Evolutionary conservation across 2,797 vertebrate species (phyloP).

Genomic region (Siniperca undulata): DNA sequence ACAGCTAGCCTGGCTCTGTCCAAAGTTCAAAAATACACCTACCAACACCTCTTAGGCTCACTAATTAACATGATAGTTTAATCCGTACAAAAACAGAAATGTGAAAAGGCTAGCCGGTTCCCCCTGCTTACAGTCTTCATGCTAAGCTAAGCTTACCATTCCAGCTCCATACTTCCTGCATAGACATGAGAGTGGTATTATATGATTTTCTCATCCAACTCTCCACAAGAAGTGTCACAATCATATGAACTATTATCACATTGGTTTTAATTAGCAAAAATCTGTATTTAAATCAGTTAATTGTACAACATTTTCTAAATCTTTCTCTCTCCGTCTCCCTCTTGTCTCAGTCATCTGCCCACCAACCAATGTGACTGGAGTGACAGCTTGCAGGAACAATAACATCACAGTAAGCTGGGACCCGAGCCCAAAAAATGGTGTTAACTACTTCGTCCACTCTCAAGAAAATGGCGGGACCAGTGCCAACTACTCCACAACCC

Average conservation of each 20-base stretch:
- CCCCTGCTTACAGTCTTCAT: too few species aligned
- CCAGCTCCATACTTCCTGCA: too few species aligned
- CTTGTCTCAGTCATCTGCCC: conserved; percentile 82
- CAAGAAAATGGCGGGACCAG: conserved; percentile 32
- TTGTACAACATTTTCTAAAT: not conserved
- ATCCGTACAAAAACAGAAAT: too few species aligned
- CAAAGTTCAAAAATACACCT: too few species aligned
- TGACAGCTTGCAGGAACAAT: conserved; percentile 73
- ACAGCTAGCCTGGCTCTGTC: not conserved
- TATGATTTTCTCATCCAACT: too few species aligned
- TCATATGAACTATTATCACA: not conserved
- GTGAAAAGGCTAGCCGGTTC: too few species aligned
- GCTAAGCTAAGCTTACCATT: too few species aligned
- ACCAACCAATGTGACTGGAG: conserved; percentile 67
- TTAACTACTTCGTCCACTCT: conserved; percentile 70
- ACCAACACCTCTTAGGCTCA: too few species aligned
- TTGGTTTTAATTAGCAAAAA: not conserved
- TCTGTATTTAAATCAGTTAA: not conserved
- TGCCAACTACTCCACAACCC: conserved; percentile 49
- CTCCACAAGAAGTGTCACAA: not conserved
- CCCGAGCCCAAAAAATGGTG: conserved; percentile 56
- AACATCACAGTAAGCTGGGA: conserved; percentile 82
- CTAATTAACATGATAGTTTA: too few species aligned
- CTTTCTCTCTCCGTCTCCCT: not conserved
- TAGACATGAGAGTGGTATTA: too few species aligned